Conservation (phyloP, 1,140 invertebrate genomes). For the Sycobia sp. region DNA sequence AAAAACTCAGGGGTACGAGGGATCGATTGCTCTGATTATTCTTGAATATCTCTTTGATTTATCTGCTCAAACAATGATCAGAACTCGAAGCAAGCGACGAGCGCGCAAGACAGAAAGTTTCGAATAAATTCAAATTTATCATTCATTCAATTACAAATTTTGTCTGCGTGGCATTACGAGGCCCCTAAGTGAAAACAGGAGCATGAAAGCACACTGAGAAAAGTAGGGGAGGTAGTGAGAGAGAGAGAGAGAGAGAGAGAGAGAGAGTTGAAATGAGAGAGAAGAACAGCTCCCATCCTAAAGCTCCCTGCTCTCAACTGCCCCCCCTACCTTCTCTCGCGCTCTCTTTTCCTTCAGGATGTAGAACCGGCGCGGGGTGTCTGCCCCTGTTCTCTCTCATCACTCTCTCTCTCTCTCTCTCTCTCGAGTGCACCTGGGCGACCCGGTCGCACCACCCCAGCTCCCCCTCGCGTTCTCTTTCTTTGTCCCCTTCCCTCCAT, state of each 20-base stretch:
- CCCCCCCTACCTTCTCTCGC: too few species aligned
- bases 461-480: slow-evolving; percentile 18
- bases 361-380: too few species aligned
- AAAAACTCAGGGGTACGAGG: too few species aligned
- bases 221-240: not conserved
- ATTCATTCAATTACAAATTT: slow-evolving; percentile 21
- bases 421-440: not conserved
- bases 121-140: slow-evolving; percentile 7
- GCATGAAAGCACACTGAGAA: slow-evolving; percentile 4
- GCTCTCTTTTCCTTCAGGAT: not conserved
- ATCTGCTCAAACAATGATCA: too few species aligned
- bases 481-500: slow-evolving; percentile 39
- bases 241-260: slow-evolving; percentile 23
- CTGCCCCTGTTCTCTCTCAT: not conserved
- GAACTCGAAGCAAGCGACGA: too few species aligned
- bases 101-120: too few species aligned
- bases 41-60: too few species aligned
- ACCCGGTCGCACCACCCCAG: too few species aligned
- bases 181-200: too few species aligned
- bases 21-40: too few species aligned
- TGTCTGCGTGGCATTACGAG: too few species aligned
- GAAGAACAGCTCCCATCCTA: slow-evolving; percentile 23
- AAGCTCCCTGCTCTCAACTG: not conserved
- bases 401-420: not conserved
- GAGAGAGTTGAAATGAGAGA: too few species aligned